phyloP scores from a whole-genome alignment of 2,797 vertebrate species.

The Nyctibius grandis region DNA sequence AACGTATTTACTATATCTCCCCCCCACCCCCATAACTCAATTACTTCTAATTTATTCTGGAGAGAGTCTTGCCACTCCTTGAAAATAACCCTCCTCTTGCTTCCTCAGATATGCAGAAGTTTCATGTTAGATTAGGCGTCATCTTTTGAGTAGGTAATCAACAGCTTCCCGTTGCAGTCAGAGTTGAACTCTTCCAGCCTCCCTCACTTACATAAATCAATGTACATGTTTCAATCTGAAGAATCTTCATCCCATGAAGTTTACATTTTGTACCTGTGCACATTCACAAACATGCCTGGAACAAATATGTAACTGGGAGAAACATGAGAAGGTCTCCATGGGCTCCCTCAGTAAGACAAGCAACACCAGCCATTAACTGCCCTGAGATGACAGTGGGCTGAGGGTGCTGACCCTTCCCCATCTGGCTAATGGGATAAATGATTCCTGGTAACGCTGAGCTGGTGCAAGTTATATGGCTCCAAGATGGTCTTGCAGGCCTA shows the following conservation, averaged over 20 bases:
- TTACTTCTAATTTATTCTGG: neutral
- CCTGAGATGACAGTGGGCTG: neutral
- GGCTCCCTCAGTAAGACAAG: neutral
- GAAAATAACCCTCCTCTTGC: neutral
- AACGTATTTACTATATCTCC: neutral
- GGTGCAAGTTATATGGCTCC: neutral
- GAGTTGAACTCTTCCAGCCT: neutral
- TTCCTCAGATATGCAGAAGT: neutral
- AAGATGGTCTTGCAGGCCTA: neutral
- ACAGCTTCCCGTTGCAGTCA: neutral
- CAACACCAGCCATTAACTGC: neutral
- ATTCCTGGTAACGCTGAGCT: neutral
- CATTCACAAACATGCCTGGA: neutral
- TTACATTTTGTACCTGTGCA: neutral
- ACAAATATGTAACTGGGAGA: neutral
- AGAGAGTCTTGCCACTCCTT: neutral
- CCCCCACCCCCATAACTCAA: neutral
- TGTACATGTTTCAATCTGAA: neutral
- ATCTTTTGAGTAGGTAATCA: neutral
- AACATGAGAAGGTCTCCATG: neutral
- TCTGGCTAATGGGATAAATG: neutral
- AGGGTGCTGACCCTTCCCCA: neutral
- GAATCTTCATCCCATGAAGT: neutral
- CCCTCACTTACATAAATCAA: neutral
- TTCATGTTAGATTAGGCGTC: rapidly evolving